phyloP scores from a whole-genome alignment of 1,140 invertebrate genomes.

The Neomicropteryx cornuta region DNA sequence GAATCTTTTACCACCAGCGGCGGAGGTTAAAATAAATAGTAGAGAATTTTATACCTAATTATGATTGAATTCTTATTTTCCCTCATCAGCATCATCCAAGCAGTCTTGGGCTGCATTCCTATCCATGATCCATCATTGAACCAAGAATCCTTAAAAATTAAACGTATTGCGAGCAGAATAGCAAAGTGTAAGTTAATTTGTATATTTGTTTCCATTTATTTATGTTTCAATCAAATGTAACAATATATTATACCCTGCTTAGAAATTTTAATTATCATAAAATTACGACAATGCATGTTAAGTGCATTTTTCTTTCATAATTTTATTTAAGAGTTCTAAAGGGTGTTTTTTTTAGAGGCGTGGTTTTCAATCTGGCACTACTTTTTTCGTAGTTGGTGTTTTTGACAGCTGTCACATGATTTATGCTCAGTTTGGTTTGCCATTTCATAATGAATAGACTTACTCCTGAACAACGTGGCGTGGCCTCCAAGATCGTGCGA shows the following conservation, averaged over 20 bases:
- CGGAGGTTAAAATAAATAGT: background rate
- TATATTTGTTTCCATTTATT: background rate
- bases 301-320: background rate
- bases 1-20: background rate
- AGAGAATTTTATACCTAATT: conserved; percentile 4
- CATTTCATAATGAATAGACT: no score
- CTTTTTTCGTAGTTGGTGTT: no score
- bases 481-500: no score
- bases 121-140: conserved; percentile 54
- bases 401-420: no score
- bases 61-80: background rate
- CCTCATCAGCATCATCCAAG: conserved; percentile 58
- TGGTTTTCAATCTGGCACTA: no score
- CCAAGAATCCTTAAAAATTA: conserved; percentile 59
- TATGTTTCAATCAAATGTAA: background rate
- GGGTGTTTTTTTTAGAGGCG: no score
- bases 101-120: conserved; percentile 54
- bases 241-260: conserved; percentile 1
- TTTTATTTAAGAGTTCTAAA: background rate
- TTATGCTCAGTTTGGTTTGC: no score
- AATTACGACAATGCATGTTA: background rate
- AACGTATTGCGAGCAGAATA: conserved; percentile 52
- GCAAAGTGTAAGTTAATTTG: conserved; percentile 48
- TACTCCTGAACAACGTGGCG: no score
- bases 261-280: background rate